Percentiles rank a stretch among this genome's conserved stretches.
Conservation (phyloP, 2,797 vertebrate species). For the Tenualosa ilisha region DNA sequence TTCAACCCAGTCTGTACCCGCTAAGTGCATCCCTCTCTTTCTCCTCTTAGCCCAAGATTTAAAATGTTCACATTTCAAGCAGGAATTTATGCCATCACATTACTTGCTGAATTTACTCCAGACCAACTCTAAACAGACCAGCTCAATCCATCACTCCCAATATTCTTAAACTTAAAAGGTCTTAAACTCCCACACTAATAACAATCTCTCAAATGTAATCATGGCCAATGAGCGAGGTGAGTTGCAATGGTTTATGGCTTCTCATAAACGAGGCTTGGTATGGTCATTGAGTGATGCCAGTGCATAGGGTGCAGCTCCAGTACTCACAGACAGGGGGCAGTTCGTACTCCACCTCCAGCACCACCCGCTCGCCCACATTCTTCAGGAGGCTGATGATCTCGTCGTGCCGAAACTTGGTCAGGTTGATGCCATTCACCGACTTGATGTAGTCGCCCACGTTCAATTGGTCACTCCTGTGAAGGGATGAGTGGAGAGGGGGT, state of each 20-base stretch:
- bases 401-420: constrained; percentile 94
- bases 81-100: not conserved
- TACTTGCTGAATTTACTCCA: not conserved
- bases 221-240: too few species aligned
- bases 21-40: too few species aligned
- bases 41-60: too few species aligned
- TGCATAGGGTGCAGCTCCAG: not conserved
- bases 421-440: constrained; percentile 95
- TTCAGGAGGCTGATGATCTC: constrained; percentile 98
- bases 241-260: too few species aligned
- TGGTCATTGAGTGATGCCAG: not conserved
- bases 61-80: not conserved
- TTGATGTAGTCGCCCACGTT: constrained; percentile 96
- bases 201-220: too few species aligned
- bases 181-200: too few species aligned
- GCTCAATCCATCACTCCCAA: too few species aligned
- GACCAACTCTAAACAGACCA: too few species aligned
- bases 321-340: constrained; percentile 91
- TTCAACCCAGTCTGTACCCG: not conserved
- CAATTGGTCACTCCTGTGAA: constrained; percentile 90
- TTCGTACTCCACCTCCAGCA: constrained; percentile 95
- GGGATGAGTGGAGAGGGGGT: not conserved
- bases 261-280: too few species aligned
- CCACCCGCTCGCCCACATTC: constrained; percentile 93
- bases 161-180: too few species aligned